Conservation (phyloP, 2,797 vertebrate genomes). For the Gymnothorax reevesii region DNA sequence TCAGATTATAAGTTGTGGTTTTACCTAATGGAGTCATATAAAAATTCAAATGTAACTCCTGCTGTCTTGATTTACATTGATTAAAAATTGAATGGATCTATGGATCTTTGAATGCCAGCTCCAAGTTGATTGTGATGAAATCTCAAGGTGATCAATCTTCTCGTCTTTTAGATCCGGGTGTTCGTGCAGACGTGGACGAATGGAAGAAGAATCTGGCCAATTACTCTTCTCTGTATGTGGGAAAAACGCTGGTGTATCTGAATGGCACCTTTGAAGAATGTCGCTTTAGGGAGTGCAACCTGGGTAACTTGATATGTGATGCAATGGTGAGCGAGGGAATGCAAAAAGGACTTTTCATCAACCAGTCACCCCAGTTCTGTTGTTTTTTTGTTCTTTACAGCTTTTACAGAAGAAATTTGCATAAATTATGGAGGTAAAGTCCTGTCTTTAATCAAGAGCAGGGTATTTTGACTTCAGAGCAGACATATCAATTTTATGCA, state of each 20-base stretch:
- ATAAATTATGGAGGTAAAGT: too few species aligned
- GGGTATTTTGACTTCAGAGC: too few species aligned
- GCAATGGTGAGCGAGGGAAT: constrained; percentile 76
- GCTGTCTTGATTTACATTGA: too few species aligned
- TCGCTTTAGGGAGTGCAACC: constrained; percentile 87
- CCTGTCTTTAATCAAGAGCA: too few species aligned
- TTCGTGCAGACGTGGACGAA: constrained; percentile 77
- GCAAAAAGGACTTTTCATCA: not conserved
- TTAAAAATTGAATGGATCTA: not conserved
- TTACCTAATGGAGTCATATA: too few species aligned
- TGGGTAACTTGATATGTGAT: constrained; percentile 93
- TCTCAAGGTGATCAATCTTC: not conserved
- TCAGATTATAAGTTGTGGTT: too few species aligned
- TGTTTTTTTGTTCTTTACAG: not conserved
- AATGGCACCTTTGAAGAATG: constrained; percentile 80
- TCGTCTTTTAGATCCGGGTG: constrained; percentile 67
- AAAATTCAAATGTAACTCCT: too few species aligned
- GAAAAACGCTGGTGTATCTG: constrained; percentile 85
- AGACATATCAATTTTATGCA: too few species aligned
- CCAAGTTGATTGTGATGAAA: not conserved
- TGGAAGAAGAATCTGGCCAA: constrained; percentile 78
- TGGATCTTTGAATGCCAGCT: not conserved
- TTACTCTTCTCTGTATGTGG: constrained; percentile 77
- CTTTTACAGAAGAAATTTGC: not conserved
- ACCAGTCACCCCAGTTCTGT: not conserved